Conservation (phyloP, 2,888 invertebrate genomes). For the Salpingus planirostris region DNA sequence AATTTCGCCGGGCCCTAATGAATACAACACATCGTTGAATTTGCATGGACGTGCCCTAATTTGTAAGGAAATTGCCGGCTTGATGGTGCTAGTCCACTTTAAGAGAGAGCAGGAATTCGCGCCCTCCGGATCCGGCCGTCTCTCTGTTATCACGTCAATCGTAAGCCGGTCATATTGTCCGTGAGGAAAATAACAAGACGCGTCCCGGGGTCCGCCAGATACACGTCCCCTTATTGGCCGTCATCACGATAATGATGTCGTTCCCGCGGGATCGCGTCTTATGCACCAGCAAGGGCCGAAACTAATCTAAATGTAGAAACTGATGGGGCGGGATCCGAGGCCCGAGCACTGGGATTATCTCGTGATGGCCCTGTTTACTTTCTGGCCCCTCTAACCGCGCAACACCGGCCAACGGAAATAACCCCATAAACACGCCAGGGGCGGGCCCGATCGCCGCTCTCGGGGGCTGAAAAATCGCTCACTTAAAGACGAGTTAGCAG, state of each 20-base stretch:
- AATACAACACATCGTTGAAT: slow-evolving; percentile 25
- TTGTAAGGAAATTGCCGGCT: slow-evolving; percentile 25
- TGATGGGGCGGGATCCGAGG: too few relatives aligned
- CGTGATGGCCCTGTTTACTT: too few relatives aligned
- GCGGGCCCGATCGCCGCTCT: too few relatives aligned
- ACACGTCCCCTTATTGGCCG: slow-evolving; percentile 17
- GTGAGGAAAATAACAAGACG: slow-evolving; percentile 30
- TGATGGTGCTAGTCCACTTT: slow-evolving; percentile 23
- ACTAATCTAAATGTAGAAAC: slow-evolving; percentile 23
- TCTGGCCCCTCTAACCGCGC: too few relatives aligned
- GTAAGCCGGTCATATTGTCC: slow-evolving; percentile 30
- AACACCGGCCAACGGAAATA: too few relatives aligned
- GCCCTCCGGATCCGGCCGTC: slow-evolving; percentile 16
- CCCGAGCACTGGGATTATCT: too few relatives aligned
- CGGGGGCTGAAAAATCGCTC: too few relatives aligned
- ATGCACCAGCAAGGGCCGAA: slow-evolving; percentile 11
- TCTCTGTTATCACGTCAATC: slow-evolving; percentile 25
- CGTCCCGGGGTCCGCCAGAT: slow-evolving; percentile 11
- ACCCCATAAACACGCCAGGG: too few relatives aligned
- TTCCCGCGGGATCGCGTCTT: slow-evolving; percentile 14
- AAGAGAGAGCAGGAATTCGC: slow-evolving; percentile 18
- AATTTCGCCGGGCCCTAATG: too few relatives aligned
- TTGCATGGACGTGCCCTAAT: slow-evolving; percentile 28
- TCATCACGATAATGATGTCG: slow-evolving; percentile 16
- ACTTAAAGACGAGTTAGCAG: too few relatives aligned